Evolutionary conservation across 2,888 invertebrate species (phyloP).

Genomic region (Lymantria dispar): DNA sequence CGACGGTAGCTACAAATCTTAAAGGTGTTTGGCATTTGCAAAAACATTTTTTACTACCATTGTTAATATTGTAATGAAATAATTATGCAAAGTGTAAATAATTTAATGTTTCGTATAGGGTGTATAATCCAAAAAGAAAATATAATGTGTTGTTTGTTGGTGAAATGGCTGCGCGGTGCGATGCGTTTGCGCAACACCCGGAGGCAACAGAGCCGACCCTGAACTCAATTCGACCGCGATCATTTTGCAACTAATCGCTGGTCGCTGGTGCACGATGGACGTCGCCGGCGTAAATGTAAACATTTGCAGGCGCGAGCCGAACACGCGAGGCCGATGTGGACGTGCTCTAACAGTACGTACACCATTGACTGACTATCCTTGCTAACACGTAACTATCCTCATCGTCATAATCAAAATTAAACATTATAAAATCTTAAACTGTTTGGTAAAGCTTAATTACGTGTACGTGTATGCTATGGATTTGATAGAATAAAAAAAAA

Average conservation of each 20-base stretch:
- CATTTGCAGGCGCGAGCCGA: conserved; percentile 76
- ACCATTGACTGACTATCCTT: conserved; percentile 42
- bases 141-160: conserved; percentile 40
- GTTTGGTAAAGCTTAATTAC: too few relatives aligned
- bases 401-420: background rate
- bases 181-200: conserved; percentile 73
- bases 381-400: conserved; percentile 27
- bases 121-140: conserved; percentile 22
- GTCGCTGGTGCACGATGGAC: conserved; percentile 55
- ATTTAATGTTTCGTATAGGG: conserved; percentile 14
- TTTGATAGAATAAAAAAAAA: too few relatives aligned
- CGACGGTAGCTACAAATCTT: background rate
- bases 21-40: background rate
- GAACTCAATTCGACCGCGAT: conserved; percentile 77
- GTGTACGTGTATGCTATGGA: too few relatives aligned
- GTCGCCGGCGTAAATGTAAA: conserved; percentile 77
- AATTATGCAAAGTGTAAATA: conserved; percentile 18
- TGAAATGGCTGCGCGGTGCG: conserved; percentile 41
- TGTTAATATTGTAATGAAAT: conserved; percentile 1
- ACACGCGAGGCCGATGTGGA: conserved; percentile 68
- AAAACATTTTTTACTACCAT: background rate
- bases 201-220: conserved; percentile 75
- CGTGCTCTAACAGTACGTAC: conserved; percentile 63
- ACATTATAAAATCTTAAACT: too few relatives aligned
- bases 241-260: conserved; percentile 80